A percentile compares a stretch with the other conserved stretches of the same genome.
Evolutionary conservation across 1,140 invertebrate genomes (phyloP).

Genomic region (Geopemphigus sp.): DNA sequence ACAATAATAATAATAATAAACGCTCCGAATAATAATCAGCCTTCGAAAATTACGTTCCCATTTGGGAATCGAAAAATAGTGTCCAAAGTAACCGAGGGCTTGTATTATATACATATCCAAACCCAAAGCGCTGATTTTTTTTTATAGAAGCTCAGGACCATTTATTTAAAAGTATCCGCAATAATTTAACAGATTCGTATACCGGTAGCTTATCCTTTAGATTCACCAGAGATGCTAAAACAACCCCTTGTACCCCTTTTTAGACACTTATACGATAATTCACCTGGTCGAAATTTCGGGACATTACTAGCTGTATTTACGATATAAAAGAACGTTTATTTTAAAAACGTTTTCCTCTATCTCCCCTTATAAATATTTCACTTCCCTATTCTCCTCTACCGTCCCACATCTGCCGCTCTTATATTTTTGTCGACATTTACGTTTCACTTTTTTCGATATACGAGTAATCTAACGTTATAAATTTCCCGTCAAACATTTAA

Average conservation of each 20-base stretch:
- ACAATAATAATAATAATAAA: not conserved
- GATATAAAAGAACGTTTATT: conserved; percentile 23
- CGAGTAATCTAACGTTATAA: not conserved
- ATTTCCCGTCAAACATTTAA: not conserved
- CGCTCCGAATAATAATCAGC: not conserved
- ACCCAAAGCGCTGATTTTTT: conserved; percentile 22
- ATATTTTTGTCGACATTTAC: not conserved
- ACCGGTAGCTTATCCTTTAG: conserved; percentile 19
- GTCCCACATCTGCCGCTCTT: not conserved
- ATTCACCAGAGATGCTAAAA: conserved; percentile 1
- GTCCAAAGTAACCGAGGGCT: not conserved
- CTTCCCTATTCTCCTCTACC: not conserved
- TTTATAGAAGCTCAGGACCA: not conserved
- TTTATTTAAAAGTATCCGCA: conserved; percentile 20
- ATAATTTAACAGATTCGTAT: conserved; percentile 19
- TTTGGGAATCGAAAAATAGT: not conserved
- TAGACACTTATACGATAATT: conserved; percentile 6
- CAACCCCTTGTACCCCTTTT: not conserved
- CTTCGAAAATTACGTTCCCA: not conserved
- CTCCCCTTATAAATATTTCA: conserved; percentile 1
- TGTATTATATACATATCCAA: not conserved
- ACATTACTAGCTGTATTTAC: conserved; percentile 23
- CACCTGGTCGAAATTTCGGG: conserved; percentile 17
- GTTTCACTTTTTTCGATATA: not conserved
- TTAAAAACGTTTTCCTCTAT: conserved; percentile 15